Conservation (phyloP, 2,113 vertebrate genomes). For the Garra rufa region DNA sequence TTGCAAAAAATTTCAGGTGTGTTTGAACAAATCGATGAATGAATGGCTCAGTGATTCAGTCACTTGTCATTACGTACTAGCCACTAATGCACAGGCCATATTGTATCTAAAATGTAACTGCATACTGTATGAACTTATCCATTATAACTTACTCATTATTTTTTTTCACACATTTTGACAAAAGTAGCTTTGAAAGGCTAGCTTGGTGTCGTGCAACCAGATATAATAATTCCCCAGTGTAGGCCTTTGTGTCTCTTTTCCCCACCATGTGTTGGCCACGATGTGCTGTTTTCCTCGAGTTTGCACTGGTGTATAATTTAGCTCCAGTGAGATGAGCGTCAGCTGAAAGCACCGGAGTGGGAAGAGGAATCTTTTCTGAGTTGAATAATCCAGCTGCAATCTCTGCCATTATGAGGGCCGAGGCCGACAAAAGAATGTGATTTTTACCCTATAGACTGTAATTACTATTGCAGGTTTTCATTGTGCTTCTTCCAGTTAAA, state of each 20-base stretch:
- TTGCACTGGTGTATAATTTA: constrained; percentile 47
- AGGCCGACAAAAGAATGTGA: constrained; percentile 61
- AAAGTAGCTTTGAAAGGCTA: neutral
- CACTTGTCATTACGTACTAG: too few relatives aligned
- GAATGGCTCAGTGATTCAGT: neutral
- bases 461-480: constrained; percentile 62
- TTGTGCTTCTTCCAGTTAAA: constrained; percentile 62
- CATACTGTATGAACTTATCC: neutral
- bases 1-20: too few relatives aligned
- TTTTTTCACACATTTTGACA: neutral
- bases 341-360: constrained; percentile 40
- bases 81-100: neutral
- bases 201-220: neutral
- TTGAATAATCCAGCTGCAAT: constrained; percentile 60
- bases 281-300: constrained; percentile 13
- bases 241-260: neutral
- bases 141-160: neutral
- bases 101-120: neutral
- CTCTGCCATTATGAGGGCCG: constrained; percentile 52
- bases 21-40: neutral
- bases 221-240: neutral
- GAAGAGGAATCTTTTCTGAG: constrained; percentile 21
- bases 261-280: neutral
- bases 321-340: constrained; percentile 36
- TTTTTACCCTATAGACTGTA: constrained; percentile 61